These are phyloP conservation scores for Melinaea marsaeus DNA, from an alignment of 2,888 invertebrate genomes.

Conservation along the genomic window DNA sequence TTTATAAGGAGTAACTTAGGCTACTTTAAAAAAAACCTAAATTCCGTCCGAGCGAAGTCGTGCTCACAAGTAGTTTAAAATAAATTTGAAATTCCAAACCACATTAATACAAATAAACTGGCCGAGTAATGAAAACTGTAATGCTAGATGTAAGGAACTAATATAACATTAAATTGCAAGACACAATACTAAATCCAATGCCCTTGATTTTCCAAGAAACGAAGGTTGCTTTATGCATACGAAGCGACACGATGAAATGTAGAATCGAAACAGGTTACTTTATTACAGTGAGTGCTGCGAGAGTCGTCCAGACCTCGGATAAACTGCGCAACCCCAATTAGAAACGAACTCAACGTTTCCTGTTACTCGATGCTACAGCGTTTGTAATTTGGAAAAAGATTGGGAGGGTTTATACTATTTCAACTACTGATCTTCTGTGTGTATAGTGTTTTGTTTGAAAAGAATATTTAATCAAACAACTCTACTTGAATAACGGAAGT, in stretches of 20 bases:
- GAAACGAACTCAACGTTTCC: conserved; percentile 36
- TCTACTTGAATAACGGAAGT: too few species aligned
- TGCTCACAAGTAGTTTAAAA: too few species aligned
- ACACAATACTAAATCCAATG: conserved; percentile 43
- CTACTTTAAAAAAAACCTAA: too few species aligned
- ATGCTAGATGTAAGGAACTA: neutral
- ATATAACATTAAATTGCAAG: conserved; percentile 35
- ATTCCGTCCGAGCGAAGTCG: too few species aligned
- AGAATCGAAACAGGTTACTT: conserved; percentile 75
- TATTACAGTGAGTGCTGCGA: conserved; percentile 61
- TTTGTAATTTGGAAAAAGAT: conserved; percentile 9
- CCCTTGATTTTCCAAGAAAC: conserved; percentile 55
- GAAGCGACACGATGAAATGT: conserved; percentile 68
- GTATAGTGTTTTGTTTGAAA: neutral
- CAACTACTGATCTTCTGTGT: conserved; percentile 1
- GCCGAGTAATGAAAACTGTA: too few species aligned
- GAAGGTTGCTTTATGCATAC: conserved; percentile 60
- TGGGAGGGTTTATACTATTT: conserved; percentile 7
- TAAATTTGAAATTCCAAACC: too few species aligned
- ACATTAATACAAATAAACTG: too few species aligned
- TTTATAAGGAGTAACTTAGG: too few species aligned
- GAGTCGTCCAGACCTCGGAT: conserved; percentile 55
- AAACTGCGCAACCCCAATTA: conserved; percentile 59
- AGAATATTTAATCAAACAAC: too few species aligned
- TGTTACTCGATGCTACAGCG: conserved; percentile 27